These are phyloP conservation scores for Nemotelus nigrinus DNA, from an alignment of 2,888 invertebrate genomes.

Conservation along the genomic window DNA sequence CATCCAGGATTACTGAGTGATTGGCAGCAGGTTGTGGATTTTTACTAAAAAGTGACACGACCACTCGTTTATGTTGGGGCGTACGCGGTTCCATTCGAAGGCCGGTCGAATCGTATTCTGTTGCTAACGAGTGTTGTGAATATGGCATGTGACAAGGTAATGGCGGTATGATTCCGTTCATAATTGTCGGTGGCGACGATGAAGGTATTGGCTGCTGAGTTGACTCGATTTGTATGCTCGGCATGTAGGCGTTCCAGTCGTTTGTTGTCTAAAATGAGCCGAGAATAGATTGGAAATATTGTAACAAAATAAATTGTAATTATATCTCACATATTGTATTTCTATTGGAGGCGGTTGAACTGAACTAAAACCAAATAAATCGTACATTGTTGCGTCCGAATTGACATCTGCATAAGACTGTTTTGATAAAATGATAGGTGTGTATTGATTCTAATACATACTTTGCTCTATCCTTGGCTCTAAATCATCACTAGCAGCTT, in stretches of 20 bases:
- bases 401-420: constrained; percentile 25
- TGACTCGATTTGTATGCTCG: constrained; percentile 36
- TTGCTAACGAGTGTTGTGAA: constrained; percentile 4
- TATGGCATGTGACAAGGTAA: constrained; percentile 31
- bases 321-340: constrained; percentile 48
- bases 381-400: constrained; percentile 44
- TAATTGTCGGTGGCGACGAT: constrained; percentile 18
- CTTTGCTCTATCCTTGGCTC: constrained; percentile 38
- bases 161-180: constrained; percentile 25
- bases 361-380: constrained; percentile 44
- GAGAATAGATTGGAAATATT: not conserved
- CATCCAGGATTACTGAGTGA: constrained; percentile 9
- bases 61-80: constrained; percentile 18
- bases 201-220: constrained; percentile 4
- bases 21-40: constrained; percentile 4
- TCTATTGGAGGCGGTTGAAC: constrained; percentile 46
- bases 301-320: not conserved
- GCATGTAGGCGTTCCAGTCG: constrained; percentile 43
- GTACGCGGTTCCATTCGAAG: constrained; percentile 14
- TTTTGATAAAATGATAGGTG: not conserved
- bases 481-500: constrained; percentile 53
- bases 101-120: constrained; percentile 27
- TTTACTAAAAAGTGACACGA: constrained; percentile 26
- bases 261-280: constrained; percentile 13
- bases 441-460: not conserved